Base-by-base conservation (phyloP, 2,888 invertebrate genomes). In the Polyommatus icarus region DNA sequence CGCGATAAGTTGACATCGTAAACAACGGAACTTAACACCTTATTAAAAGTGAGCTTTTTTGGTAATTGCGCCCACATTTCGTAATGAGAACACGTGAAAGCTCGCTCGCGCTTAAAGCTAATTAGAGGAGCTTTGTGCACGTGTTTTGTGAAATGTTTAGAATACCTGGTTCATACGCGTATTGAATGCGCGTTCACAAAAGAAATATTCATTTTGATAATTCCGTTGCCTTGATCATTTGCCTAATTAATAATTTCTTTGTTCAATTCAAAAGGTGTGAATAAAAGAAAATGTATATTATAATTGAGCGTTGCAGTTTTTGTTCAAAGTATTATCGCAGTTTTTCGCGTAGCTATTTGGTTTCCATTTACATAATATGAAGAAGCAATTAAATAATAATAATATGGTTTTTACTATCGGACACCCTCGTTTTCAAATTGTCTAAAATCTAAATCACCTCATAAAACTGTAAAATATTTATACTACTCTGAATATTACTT, bases 41-140 rank as follows among this genome's bases (percentile, higher is more conserved):
- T 91, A 91, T 93, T 91, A 92, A 91, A 87, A 82, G 84, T 83
- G 82, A 87, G 89, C 87, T 90, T 91, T 93, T 92, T 92, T 90
- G 91, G 89, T 93, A 92, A 93, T 93, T 90, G 89, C 85, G 85
- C 87, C 89, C 87, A 89, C 91, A 91, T 92, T 91, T 91, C 85
- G 89, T 90, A 93, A 92, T 86, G 89, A 86, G 89, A 87, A 87
- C 90, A 91, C 89, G 87, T 84, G 85, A 85, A 85, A 87, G 88
- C 89, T 88, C 89, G 86, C 88, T 83, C 85, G 84, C 84, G 84
- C 84, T 83, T 84, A 84, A 83, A 84, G 82, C 84, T 90, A 90
- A 92, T 92, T 92, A 91, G 89, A 89, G 86, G 84, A 87, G 87
- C 87, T 90, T 89, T 88, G 87, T 88, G 82, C 83, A 84, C 84